Percentiles rank a stretch among this genome's conserved stretches.
phyloP scores from a whole-genome alignment of 2,797 vertebrate genomes.

The Sebastes oblongus region DNA sequence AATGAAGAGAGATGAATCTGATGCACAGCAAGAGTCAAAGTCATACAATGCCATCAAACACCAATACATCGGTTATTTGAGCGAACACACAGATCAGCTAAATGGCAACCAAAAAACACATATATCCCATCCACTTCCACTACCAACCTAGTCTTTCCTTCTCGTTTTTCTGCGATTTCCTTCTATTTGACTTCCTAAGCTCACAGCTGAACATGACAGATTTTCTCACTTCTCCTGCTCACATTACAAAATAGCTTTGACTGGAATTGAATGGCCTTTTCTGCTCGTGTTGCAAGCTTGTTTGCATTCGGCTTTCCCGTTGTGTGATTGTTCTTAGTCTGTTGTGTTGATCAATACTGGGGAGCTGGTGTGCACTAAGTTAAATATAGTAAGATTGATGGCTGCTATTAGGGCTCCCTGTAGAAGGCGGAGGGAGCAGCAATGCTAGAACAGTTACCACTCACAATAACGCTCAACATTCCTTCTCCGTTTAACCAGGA shows the following conservation, averaged over 20 bases:
- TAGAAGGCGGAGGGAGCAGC: slow-evolving; percentile 16
- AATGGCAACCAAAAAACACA: slow-evolving; percentile 24
- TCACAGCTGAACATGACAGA: slow-evolving; percentile 9
- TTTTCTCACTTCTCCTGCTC: slow-evolving; percentile 1
- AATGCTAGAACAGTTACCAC: slow-evolving; percentile 22
- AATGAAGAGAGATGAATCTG: neutral
- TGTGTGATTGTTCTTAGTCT: slow-evolving; percentile 53
- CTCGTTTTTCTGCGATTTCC: neutral
- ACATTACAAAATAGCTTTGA: slow-evolving; percentile 35
- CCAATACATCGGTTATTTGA: neutral
- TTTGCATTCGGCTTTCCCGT: slow-evolving; percentile 39
- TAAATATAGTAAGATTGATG: slow-evolving; percentile 75
- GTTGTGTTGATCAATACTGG: slow-evolving; percentile 66
- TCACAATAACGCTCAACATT: slow-evolving; percentile 30
- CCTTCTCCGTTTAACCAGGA: slow-evolving; percentile 5
- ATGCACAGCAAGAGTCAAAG: neutral
- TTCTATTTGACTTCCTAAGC: neutral
- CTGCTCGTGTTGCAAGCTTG: slow-evolving; percentile 17
- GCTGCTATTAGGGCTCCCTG: slow-evolving; percentile 54
- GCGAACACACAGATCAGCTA: slow-evolving; percentile 21
- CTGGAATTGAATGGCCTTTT: slow-evolving; percentile 43
- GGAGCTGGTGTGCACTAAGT: slow-evolving; percentile 51
- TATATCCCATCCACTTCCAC: slow-evolving; percentile 10
- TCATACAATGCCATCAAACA: slow-evolving; percentile 4
- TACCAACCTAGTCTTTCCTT: neutral